Conservation (phyloP, 2,888 invertebrate genomes). For the Polymixis lichenea region DNA sequence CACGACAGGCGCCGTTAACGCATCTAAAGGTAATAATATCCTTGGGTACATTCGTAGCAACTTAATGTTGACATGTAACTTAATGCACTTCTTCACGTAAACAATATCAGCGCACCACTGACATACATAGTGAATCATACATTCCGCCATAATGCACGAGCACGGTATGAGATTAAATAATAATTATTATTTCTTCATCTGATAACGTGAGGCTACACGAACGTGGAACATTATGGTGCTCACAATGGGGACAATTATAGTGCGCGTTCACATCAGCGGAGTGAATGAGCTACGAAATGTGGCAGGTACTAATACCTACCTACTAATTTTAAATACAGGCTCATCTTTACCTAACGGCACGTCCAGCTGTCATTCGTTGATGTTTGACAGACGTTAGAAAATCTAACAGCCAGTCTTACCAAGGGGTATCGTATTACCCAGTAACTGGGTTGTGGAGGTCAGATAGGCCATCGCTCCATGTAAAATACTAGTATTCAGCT, state of each 20-base stretch:
- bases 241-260: constrained; percentile 49
- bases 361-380: no score
- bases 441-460: no score
- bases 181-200: constrained; percentile 55
- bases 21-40: no score
- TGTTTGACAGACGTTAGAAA: no score
- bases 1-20: no score
- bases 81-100: constrained; percentile 4
- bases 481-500: no score
- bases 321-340: background rate
- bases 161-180: constrained; percentile 48
- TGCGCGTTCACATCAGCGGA: constrained; percentile 8
- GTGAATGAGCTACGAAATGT: constrained; percentile 12
- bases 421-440: no score
- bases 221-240: constrained; percentile 48
- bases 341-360: background rate
- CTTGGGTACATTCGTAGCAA: background rate
- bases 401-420: no score
- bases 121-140: constrained; percentile 33
- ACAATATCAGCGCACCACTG: constrained; percentile 48
- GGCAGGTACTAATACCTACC: background rate
- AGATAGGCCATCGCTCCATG: no score
- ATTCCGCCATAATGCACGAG: constrained; percentile 31
- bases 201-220: constrained; percentile 54
- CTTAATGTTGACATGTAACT: background rate